Evolutionary conservation across 2,888 invertebrate genomes (phyloP), one percentile per base, ranked within the genome.

Genomic region (Luffia ferchaultella): DNA sequence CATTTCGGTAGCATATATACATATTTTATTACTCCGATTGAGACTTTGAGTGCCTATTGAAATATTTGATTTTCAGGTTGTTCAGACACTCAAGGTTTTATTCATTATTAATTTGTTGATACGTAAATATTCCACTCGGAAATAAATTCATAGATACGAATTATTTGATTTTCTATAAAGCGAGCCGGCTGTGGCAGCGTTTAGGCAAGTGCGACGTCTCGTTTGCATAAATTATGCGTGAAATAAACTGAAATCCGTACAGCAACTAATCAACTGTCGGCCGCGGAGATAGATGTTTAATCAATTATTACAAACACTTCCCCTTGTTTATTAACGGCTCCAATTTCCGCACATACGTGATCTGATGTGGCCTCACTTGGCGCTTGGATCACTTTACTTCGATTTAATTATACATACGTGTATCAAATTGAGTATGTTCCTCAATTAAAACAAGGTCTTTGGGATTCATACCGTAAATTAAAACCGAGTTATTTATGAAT

Each of bases 301-400:
- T 73, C 70, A 73, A 70, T 72, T 72, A 72, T 68, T 65, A 68
- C 66, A 66, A 68, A 65, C 68, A 65, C 63, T 63, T 63, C 61
- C 64, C 59, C 63, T 57, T 61, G 62, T 64, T 62, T 68, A 67
- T 70, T 63, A 64, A 65, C 63, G 60, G 59, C 53, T 60, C 54
- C 59, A 63, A 61, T 64, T 65, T 30, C 30, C 30, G 30, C 30
- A 30, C 30, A 30, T 30, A 30, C 30, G 30, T 12, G 30, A 3
- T 12, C 5, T 30, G 12, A 30, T 30, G 30, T 30, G 12, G 12
- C 5, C 12, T n/a, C n/a, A n/a, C n/a, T 12, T 30, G 30, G 5
- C 30, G 12, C 30, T 3, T 30, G 30, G 30, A 30, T 30, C 12
- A n/a, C n/a, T n/a, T 12, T 12, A 30, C 30, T 3, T 30, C 5